A percentile compares a stretch with the other conserved stretches of the same genome.
Conservation (phyloP, 2,797 vertebrate genomes). For the Mustela erminea region DNA sequence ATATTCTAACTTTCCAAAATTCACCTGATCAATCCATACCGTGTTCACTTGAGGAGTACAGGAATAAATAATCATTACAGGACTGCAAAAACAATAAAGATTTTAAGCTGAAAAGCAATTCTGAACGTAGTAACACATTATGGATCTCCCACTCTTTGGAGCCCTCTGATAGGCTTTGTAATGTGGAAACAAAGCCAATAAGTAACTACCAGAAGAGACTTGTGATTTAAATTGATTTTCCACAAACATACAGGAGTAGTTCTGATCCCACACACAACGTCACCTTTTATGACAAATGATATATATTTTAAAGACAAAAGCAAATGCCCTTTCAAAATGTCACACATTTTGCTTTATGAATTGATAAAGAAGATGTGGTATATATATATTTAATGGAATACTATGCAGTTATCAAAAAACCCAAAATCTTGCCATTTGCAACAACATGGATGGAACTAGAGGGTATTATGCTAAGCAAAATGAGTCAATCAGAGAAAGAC, state of each 20-base stretch:
- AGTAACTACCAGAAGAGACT: not conserved
- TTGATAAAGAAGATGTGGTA: no score
- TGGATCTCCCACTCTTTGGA: not conserved
- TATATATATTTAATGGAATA: no score
- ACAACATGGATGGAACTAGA: no score
- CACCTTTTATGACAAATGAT: not conserved
- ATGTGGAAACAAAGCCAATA: not conserved
- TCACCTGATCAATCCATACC: not conserved
- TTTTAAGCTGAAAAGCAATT: conserved; percentile 8
- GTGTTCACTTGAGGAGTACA: not conserved
- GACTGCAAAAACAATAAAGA: not conserved
- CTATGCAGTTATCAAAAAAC: no score
- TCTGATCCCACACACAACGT: not conserved
- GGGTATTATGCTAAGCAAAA: no score
- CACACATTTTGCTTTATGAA: not conserved
- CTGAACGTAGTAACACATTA: not conserved
- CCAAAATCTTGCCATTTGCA: no score
- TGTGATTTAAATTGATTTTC: not conserved
- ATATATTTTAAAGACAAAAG: not conserved
- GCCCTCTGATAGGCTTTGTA: not conserved
- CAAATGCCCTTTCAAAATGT: conserved; percentile 37
- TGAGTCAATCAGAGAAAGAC: no score
- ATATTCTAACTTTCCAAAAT: not conserved
- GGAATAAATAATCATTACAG: not conserved
- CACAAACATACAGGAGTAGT: not conserved